Evolutionary conservation across 2,888 invertebrate species (phyloP).

Genomic region (Himalopsyche kuldschensis): DNA sequence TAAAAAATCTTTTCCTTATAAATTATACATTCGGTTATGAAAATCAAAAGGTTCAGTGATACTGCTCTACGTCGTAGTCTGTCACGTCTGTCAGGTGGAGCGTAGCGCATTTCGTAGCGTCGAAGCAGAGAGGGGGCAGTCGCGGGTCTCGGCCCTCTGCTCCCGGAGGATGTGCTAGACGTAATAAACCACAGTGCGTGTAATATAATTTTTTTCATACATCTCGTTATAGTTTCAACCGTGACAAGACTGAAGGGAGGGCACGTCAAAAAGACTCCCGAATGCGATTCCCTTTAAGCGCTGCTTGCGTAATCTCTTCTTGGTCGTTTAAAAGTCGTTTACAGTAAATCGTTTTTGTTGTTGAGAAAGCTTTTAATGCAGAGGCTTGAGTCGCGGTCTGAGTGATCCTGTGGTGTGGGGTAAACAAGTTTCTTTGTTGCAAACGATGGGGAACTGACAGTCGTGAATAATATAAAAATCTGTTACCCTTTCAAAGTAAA

Average conservation of each 20-base stretch:
- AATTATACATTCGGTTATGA: background rate
- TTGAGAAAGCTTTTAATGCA: slow-evolving; percentile 26
- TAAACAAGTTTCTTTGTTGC: background rate
- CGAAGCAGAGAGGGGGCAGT: background rate
- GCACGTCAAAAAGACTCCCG: slow-evolving; percentile 2
- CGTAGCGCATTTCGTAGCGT: background rate
- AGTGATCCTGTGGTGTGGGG: background rate
- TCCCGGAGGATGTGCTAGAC: background rate
- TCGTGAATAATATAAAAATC: background rate
- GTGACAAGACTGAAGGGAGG: background rate
- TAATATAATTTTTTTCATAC: slow-evolving; percentile 5
- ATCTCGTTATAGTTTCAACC: slow-evolving; percentile 1
- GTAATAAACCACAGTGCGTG: slow-evolving; percentile 5
- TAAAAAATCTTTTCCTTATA: too few species aligned
- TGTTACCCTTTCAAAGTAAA: background rate
- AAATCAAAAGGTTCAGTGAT: background rate
- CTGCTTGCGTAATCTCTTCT: slow-evolving; percentile 27
- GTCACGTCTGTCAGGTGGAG: slow-evolving; percentile 1
- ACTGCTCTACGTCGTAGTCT: background rate
- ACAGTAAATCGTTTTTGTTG: slow-evolving; percentile 35
- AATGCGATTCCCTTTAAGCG: background rate
- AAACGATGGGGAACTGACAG: background rate
- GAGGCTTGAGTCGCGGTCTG: background rate
- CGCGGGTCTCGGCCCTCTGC: background rate
- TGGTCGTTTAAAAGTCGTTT: slow-evolving; percentile 36